These are phyloP conservation scores for Eupleurogrammus muticus DNA, from an alignment of 2,797 vertebrate species.

Conservation along the genomic window DNA sequence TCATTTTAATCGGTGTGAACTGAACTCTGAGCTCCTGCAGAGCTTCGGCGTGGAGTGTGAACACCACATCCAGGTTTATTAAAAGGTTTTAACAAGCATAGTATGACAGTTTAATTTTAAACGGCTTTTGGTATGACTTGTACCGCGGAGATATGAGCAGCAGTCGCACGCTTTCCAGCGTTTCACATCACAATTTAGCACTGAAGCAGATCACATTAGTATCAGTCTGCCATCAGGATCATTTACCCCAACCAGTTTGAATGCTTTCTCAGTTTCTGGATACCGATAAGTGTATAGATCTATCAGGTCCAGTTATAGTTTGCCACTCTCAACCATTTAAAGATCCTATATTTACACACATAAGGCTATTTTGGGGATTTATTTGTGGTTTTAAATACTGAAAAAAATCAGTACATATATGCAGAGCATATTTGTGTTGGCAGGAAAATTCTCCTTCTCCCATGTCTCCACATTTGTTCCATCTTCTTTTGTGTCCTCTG, in stretches of 20 bases:
- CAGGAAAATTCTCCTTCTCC: background rate
- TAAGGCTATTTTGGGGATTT: too few species aligned
- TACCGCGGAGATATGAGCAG: constrained; percentile 2
- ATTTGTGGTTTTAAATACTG: too few species aligned
- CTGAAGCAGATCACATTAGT: constrained; percentile 6
- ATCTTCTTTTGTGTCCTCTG: constrained; percentile 14
- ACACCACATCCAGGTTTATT: background rate
- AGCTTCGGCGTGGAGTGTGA: too few species aligned
- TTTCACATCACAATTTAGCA: constrained; percentile 18
- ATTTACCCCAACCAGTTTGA: background rate
- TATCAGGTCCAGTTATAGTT: background rate
- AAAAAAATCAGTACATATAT: too few species aligned
- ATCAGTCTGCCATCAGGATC: background rate
- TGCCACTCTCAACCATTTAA: background rate
- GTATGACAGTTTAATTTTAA: constrained; percentile 1
- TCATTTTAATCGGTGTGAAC: too few species aligned
- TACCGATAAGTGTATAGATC: constrained; percentile 13
- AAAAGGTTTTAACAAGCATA: background rate
- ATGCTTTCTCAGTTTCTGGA: constrained; percentile 5
- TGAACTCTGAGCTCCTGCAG: too few species aligned
- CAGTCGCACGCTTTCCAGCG: background rate
- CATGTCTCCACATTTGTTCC: background rate
- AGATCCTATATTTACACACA: too few species aligned
- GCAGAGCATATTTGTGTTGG: constrained; percentile 21
- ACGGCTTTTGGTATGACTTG: background rate